These are phyloP conservation scores for Habropoda laboriosa DNA, from an alignment of 1,140 invertebrate species.

Conservation along the genomic window DNA sequence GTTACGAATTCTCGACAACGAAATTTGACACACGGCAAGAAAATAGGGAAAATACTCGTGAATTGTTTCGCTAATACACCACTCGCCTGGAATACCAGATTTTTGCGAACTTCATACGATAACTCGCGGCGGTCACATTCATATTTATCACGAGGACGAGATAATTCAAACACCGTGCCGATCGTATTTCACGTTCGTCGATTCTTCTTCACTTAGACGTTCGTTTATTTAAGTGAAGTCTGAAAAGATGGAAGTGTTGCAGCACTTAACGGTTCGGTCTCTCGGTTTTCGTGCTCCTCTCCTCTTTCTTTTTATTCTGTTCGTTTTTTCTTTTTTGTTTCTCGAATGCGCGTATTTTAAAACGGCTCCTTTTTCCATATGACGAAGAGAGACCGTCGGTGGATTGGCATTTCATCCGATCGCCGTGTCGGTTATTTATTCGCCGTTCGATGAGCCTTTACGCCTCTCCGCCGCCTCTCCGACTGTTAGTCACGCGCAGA, in stretches of 20 bases:
- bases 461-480: not conserved
- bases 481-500: not conserved
- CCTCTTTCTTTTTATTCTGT: too few species aligned
- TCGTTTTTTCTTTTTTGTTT: too few species aligned
- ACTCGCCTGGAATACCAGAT: not conserved
- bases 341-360: not conserved
- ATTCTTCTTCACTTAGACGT: not conserved
- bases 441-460: too few species aligned
- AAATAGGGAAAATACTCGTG: too few species aligned
- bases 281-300: not conserved
- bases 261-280: slow-evolving; percentile 14
- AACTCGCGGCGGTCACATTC: not conserved
- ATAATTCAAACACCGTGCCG: not conserved
- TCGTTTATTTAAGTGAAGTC: not conserved
- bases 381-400: not conserved
- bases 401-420: not conserved
- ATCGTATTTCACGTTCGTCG: not conserved
- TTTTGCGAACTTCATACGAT: not conserved
- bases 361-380: too few species aligned
- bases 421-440: too few species aligned
- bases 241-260: not conserved
- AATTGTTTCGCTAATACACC: too few species aligned
- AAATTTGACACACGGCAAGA: too few species aligned
- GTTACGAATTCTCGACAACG: not conserved
- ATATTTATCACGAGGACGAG: too few species aligned